Evolutionary conservation across 1,140 invertebrate species (phyloP).

Genomic region (Mamestra configurata): DNA sequence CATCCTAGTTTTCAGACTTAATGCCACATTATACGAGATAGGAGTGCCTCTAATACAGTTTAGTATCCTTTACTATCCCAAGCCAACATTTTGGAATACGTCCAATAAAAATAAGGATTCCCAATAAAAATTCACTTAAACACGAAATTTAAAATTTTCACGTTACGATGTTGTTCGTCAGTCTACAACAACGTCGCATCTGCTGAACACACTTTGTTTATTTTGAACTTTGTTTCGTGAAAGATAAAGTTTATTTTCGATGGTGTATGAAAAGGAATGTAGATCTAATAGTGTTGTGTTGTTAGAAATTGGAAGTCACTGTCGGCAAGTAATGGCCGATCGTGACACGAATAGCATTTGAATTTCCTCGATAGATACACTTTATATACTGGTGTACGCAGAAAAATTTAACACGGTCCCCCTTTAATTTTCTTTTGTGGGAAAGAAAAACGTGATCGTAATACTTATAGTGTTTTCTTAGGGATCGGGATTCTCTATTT

Average conservation of each 20-base stretch:
- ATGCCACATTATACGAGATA: neutral
- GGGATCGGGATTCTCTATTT: conserved; percentile 33
- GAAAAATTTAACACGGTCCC: conserved; percentile 63
- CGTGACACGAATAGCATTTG: conserved; percentile 81
- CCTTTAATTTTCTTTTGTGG: conserved; percentile 77
- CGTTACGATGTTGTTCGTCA: conserved; percentile 69
- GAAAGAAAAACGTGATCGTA: conserved; percentile 68
- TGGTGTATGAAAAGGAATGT: conserved; percentile 20
- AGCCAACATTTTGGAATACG: conserved; percentile 65
- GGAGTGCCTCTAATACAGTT: conserved; percentile 2
- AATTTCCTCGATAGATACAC: conserved; percentile 73
- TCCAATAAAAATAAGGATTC: conserved; percentile 78
- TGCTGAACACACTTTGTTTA: neutral
- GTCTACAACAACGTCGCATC: conserved; percentile 52
- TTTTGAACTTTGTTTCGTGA: conserved; percentile 49
- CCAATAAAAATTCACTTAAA: conserved; percentile 86
- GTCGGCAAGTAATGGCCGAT: conserved; percentile 82
- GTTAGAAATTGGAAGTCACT: conserved; percentile 84
- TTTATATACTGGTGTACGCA: conserved; percentile 53
- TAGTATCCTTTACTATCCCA: conserved; percentile 37
- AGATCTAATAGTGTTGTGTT: conserved; percentile 53
- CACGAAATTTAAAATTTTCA: conserved; percentile 85
- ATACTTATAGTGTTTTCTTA: conserved; percentile 59
- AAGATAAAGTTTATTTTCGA: conserved; percentile 54
- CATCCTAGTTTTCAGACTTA: neutral